These are phyloP conservation scores for Pseudomyrmex dendroicus DNA, from an alignment of 1,140 invertebrate species.

Conservation along the genomic window DNA sequence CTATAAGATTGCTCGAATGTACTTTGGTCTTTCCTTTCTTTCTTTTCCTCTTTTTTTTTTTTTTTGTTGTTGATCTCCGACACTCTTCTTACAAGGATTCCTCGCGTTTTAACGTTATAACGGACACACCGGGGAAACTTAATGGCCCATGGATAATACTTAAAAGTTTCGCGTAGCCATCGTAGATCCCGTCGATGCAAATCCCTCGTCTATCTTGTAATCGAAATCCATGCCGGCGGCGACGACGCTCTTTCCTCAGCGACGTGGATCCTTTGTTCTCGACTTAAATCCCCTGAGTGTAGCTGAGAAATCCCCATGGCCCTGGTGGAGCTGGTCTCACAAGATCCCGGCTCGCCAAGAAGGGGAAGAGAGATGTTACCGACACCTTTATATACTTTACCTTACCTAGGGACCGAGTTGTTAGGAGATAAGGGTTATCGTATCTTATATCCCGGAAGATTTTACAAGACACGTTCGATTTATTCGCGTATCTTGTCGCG, in stretches of 20 bases:
- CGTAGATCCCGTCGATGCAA: constrained; percentile 64
- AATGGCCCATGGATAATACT: constrained; percentile 66
- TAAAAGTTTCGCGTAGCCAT: constrained; percentile 61
- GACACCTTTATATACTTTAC: constrained; percentile 45
- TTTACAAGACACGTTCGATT: constrained; percentile 24
- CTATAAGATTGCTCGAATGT: constrained; percentile 21
- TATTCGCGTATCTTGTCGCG: neutral
- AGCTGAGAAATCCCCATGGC: constrained; percentile 68
- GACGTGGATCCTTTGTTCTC: constrained; percentile 74
- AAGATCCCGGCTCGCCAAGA: constrained; percentile 1
- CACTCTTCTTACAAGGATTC: neutral
- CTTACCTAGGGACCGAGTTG: constrained; percentile 18
- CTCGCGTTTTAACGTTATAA: constrained; percentile 28
- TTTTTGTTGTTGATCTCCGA: neutral
- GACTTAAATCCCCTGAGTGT: constrained; percentile 76
- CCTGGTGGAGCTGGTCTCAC: constrained; percentile 10
- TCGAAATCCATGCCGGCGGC: constrained; percentile 68
- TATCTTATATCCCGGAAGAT: constrained; percentile 10
- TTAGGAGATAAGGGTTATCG: constrained; percentile 52
- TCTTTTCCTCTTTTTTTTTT: constrained; percentile 2
- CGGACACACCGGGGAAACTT: constrained; percentile 16
- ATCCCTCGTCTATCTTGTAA: constrained; percentile 73
- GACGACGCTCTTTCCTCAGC: constrained; percentile 16
- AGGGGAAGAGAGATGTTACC: constrained; percentile 51
- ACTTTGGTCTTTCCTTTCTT: neutral